phyloP scores from a whole-genome alignment of 2,888 invertebrate species.

The Dendrolimus pini region DNA sequence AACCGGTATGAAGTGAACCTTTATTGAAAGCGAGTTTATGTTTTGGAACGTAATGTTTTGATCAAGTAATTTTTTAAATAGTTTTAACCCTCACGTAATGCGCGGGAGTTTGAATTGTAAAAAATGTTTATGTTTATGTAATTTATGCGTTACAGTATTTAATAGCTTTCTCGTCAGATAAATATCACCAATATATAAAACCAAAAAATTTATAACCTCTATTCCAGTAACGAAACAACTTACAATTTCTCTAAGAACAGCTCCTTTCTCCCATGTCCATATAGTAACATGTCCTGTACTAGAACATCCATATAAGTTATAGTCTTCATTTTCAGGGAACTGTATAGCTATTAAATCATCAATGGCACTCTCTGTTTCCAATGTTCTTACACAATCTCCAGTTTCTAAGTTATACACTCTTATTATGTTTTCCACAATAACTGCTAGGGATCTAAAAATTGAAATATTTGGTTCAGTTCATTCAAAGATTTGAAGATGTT shows the following conservation, averaged over 20 bases:
- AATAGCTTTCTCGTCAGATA: no score
- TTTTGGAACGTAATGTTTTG: no score
- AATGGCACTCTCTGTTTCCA: constrained; percentile 50
- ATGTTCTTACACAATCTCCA: constrained; percentile 52
- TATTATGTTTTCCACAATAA: constrained; percentile 60
- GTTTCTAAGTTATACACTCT: constrained; percentile 65
- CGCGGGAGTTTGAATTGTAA: no score
- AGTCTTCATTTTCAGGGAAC: constrained; percentile 56
- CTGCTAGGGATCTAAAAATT: constrained; percentile 50
- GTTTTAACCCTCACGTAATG: no score
- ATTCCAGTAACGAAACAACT: constrained; percentile 14
- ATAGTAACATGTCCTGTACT: constrained; percentile 48
- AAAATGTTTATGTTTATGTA: no score
- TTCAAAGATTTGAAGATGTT: no score
- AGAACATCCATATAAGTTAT: constrained; percentile 63
- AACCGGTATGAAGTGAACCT: no score
- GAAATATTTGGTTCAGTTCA: background rate
- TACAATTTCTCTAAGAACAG: constrained; percentile 61
- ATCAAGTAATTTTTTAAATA: no score
- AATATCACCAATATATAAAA: no score
- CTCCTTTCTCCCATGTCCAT: constrained; percentile 70
- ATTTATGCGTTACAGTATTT: no score
- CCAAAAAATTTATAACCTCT: no score
- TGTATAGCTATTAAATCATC: constrained; percentile 49
- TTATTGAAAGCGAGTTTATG: no score